Base-by-base conservation (phyloP, 1,140 invertebrate genomes). In the Ceratina calcarata region DNA sequence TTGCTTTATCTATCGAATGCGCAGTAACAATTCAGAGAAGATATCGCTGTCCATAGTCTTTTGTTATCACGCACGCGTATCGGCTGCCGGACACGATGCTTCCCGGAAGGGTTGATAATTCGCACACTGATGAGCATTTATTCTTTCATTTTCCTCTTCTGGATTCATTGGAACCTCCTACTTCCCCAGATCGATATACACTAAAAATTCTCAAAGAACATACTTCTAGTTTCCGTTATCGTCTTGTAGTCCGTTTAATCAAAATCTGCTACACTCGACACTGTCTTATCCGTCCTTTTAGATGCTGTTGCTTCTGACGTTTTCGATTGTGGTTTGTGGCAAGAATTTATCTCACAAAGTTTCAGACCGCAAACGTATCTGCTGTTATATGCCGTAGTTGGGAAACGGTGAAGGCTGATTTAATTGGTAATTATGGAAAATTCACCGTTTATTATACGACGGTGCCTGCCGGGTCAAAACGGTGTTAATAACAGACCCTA, bases 41-140 rank as follows among this genome's bases (percentile, higher is more conserved):
- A n/a, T 27, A 64, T 13, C 57, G 20, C 10, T 24, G 13, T 20
- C 37, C 12, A 3, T 57, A 55, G 4, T 16, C 2, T 67, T 51
- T 64, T 78, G 60, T 65, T 57, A 27, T 37, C 45, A 8, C 0
- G 16, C 1, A 4, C n/a, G 37, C 61, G n/a, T 74, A 75, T 62
- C 70, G 13, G 45, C 27, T n/a, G 70, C 84, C 80, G 80, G 83
- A 86, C 32, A 80, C 55, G 18, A 49, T 53, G 64, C 20, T 86
- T 86, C 84, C 84, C 72, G 84, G 84, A 86, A 82, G 72, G 53
- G 37, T 73, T 64, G 84, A 86, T 85, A 85, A 75, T 70, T 64
- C 8, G 49, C 20, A 1, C 3, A 24, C 62, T 66, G 83, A 86
- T 85, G 79, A 77, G 53, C 57, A 65, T 55, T 53, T 32, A 55